A percentile compares a stretch with the other conserved stretches of the same genome.
Evolutionary conservation across 2,888 invertebrate species (phyloP).

Genomic region (Xylota segnis): DNA sequence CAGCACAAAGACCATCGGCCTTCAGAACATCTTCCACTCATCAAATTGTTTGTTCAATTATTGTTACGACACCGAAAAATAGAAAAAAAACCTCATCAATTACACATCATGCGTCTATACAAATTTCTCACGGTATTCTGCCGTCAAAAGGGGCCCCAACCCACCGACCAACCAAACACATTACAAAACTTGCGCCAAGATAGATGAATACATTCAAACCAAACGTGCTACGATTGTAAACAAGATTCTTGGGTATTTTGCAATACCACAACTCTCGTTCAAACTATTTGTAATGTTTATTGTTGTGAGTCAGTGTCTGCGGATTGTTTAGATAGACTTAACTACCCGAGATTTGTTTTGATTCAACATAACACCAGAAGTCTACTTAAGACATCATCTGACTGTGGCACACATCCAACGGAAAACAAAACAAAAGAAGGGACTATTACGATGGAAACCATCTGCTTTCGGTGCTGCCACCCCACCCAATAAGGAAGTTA

Average conservation of each 20-base stretch:
- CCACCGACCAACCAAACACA: neutral
- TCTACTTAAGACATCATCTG: conserved; percentile 32
- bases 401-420: conserved; percentile 47
- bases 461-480: conserved; percentile 34
- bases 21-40: conserved; percentile 12
- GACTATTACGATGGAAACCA: conserved; percentile 10
- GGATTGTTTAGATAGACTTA: conserved; percentile 23
- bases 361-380: conserved; percentile 11
- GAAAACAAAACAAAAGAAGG: conserved; percentile 8
- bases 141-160: neutral
- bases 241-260: conserved; percentile 46
- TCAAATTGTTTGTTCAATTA: conserved; percentile 41
- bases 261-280: conserved; percentile 14
- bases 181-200: conserved; percentile 25
- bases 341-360: neutral
- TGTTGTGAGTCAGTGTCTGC: neutral
- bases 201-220: conserved; percentile 24
- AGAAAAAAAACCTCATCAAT: conserved; percentile 42
- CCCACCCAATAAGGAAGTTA: conserved; percentile 28
- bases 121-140: conserved; percentile 52
- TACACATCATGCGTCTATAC: conserved; percentile 38
- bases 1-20: conserved; percentile 18
- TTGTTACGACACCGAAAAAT: conserved; percentile 23
- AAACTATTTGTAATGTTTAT: neutral
- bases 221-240: conserved; percentile 28